Conservation (phyloP, 2,113 vertebrate genomes). For the Seriola rivoliana region DNA sequence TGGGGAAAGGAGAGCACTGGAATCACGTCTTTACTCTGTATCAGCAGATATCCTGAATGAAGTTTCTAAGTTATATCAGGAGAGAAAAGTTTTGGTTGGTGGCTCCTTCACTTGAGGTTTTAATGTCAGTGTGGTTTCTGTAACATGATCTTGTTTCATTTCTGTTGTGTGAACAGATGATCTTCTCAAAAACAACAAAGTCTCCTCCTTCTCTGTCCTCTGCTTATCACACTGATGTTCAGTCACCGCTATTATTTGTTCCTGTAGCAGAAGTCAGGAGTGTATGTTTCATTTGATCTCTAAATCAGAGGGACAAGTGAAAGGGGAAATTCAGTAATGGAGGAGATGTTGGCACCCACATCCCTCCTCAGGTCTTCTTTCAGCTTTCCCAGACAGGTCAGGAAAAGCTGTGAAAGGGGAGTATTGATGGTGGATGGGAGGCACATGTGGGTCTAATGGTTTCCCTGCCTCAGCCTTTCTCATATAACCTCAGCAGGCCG, state of each 20-base stretch:
- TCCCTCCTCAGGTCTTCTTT: conserved; percentile 2
- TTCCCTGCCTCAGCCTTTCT: conserved; percentile 79
- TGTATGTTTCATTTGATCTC: conserved; percentile 8
- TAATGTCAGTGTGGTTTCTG: not conserved
- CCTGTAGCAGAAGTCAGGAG: not conserved
- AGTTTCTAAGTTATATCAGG: not conserved
- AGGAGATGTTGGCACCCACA: not conserved
- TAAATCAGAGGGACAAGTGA: conserved; percentile 12
- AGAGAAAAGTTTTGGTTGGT: not conserved
- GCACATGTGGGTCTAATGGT: conserved; percentile 70
- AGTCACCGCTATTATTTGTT: not conserved
- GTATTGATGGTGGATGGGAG: conserved; percentile 66
- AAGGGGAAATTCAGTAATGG: not conserved
- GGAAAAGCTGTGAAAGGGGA: not conserved
- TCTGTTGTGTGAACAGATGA: not conserved
- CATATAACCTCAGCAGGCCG: conserved; percentile 58
- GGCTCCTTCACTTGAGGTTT: not conserved
- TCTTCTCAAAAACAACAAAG: not conserved
- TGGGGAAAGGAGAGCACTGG: not conserved
- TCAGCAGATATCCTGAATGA: not conserved
- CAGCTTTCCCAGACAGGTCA: not conserved
- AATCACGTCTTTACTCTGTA: too few relatives aligned
- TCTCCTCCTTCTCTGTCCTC: not conserved
- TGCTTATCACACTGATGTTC: not conserved
- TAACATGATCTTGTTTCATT: not conserved